Evolutionary conservation across 2,888 invertebrate species (phyloP).

Genomic region (Drosophila fungiperda): DNA sequence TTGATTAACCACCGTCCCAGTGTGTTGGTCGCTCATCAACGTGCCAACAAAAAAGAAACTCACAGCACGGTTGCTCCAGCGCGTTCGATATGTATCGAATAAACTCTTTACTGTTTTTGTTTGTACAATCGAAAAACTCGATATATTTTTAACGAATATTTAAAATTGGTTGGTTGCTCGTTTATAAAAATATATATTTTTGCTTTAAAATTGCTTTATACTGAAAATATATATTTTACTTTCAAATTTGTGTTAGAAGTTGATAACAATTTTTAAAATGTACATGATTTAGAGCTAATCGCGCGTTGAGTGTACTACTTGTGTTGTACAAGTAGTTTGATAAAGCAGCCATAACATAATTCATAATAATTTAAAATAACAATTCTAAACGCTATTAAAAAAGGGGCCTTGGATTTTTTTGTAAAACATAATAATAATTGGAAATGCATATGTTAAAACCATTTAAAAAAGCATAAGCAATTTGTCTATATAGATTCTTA

Average conservation of each 20-base stretch:
- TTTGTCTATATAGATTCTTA: slow-evolving; percentile 55
- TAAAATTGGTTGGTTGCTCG: slow-evolving; percentile 19
- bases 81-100: slow-evolving; percentile 6
- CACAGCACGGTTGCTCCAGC: slow-evolving; percentile 35
- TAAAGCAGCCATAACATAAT: slow-evolving; percentile 72
- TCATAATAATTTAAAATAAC: slow-evolving; percentile 74
- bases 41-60: slow-evolving; percentile 59
- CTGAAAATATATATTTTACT: slow-evolving; percentile 70
- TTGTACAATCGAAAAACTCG: not conserved
- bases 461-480: slow-evolving; percentile 56
- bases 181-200: slow-evolving; percentile 3
- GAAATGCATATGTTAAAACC: slow-evolving; percentile 64
- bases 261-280: slow-evolving; percentile 69
- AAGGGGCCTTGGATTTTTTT: slow-evolving; percentile 36
- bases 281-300: slow-evolving; percentile 56
- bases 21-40: slow-evolving; percentile 59
- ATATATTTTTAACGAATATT: slow-evolving; percentile 29
- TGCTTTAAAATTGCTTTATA: slow-evolving; percentile 32
- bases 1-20: slow-evolving; percentile 51
- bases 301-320: slow-evolving; percentile 56
- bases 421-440: slow-evolving; percentile 62
- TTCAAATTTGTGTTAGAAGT: slow-evolving; percentile 67
- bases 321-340: slow-evolving; percentile 49
- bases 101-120: slow-evolving; percentile 7
- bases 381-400: slow-evolving; percentile 54